Base-by-base conservation (phyloP, 2,888 invertebrate species). In the Himalopsyche japonica region DNA sequence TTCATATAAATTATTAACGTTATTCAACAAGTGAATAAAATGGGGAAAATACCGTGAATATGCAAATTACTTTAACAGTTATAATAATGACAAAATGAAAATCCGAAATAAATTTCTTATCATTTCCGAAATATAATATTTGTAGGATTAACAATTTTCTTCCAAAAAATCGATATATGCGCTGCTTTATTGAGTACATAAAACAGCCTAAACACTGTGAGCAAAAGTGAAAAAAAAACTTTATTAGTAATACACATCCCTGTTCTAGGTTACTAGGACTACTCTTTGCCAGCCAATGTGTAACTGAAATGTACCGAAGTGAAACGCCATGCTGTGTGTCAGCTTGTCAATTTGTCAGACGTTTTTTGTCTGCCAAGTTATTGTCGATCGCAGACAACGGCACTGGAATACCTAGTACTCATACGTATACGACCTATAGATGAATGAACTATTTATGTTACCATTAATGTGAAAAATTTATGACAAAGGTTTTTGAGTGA, bases 261-360 rank as follows among this genome's bases (percentile, higher is more conserved):
- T 77, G 43, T 77, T 37, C 12, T 20, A 27, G 70, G 70, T 27
- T 10, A 27, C 24, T 1, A 70, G 30, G 70, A 70, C 70, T 70
- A 24, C 12, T 15, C 70, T 10, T 24, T 12, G 27, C 70, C 70
- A 27, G 10, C 30, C 12, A 43, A 43, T 43, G 12, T 70, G 30
- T 70, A 70, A 70, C 70, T 70, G 70, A 70, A 70, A 70, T 70
- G 70, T 70, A 70, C 70, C 70, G 15, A 70, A 70, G 70, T 70
- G 70, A 70, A 70, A 70, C 43, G 43, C 43, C 80, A 70, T 77
- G 70, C 84, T 27, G 34, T 82, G 82, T 84, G 86, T 86, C 80
- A 81, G 80, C 78, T 84, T 86, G 86, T 86, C 86, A 86, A 86
- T 86, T 86, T 86, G 86, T 86, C 86, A 86, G 83, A 84, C 81